Evolutionary conservation across 2,888 invertebrate genomes (phyloP).

Genomic region (Euclidia mi): DNA sequence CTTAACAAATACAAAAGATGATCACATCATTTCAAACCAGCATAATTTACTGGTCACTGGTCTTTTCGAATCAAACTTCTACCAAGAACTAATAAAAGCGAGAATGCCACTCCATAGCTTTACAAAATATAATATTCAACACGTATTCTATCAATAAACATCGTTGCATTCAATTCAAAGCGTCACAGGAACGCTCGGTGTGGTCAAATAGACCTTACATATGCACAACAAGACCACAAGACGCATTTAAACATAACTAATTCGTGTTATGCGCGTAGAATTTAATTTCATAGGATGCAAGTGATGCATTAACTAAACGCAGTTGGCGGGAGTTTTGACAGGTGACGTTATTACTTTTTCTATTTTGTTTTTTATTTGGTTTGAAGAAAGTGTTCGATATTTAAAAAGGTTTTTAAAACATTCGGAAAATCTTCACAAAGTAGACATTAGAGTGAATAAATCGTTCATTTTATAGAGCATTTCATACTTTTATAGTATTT

Average conservation of each 20-base stretch:
- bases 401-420: too few species aligned
- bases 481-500: too few species aligned
- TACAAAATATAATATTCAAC: constrained; percentile 72
- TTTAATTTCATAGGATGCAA: constrained; percentile 60
- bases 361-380: background rate
- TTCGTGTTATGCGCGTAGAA: constrained; percentile 70
- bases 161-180: constrained; percentile 74
- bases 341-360: constrained; percentile 32
- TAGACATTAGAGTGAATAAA: too few species aligned
- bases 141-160: constrained; percentile 72
- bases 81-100: constrained; percentile 31
- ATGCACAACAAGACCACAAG: constrained; percentile 65
- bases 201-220: constrained; percentile 78
- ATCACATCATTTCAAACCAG: too few species aligned
- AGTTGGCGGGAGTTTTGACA: constrained; percentile 63
- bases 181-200: constrained; percentile 76
- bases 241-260: constrained; percentile 80
- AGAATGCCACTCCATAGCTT: constrained; percentile 56
- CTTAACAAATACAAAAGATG: too few species aligned
- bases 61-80: constrained; percentile 4
- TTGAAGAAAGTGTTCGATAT: too few species aligned
- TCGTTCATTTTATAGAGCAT: too few species aligned
- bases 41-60: too few species aligned
- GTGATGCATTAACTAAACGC: constrained; percentile 57
- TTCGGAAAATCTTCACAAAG: too few species aligned